Evolutionary conservation across 2,113 vertebrate species (phyloP), one percentile per base, ranked within the genome.

Genomic region (Cebidichthys violaceus): DNA sequence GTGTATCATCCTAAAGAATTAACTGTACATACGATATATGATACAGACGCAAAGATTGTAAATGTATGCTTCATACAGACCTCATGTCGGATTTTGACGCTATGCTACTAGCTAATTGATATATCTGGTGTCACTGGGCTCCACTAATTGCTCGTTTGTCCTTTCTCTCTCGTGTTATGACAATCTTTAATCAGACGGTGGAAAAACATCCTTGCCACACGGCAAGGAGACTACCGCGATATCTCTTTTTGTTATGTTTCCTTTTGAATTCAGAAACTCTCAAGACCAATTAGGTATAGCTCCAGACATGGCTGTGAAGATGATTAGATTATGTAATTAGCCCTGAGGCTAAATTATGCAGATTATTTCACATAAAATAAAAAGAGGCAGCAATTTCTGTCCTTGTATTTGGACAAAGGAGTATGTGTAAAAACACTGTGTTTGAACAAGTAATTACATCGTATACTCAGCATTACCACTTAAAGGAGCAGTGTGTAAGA

Each of bases 81-180:
- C 29, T 60, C 14, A 0, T n/a, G 3, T 5, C 14, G 14, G 52
- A 24, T 39, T 70, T 52, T 70, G n/a, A 41, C 1, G 1, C 8
- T 70, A 41, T 14, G 70, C 86, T 66, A 74, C 70, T 45, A 39
- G 50, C 8, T 22, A 9, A 90, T 76, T 52, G 39, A 54, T 65
- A 37, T 55, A 80, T 80, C 68, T 47, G 24, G 43, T 69, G 77
- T 89, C 83, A 79, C 47, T 83, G 33, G 41, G 81, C 61, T 59
- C 27, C 43, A 39, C 64, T 89, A 90, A 92, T 83, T 84, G 55
- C 77, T 88, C 81, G 70, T 85, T 81, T 89, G 69, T 74, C 61
- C 9, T 57, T 79, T 76, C 82, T 77, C 79, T 79, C 70, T 81
- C 47, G 72, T 79, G 52, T 76, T 77, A 62, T 73, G 68, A 81